These are phyloP conservation scores for Characodon lateralis DNA, from an alignment of 2,797 vertebrate species.

Conservation along the genomic window DNA sequence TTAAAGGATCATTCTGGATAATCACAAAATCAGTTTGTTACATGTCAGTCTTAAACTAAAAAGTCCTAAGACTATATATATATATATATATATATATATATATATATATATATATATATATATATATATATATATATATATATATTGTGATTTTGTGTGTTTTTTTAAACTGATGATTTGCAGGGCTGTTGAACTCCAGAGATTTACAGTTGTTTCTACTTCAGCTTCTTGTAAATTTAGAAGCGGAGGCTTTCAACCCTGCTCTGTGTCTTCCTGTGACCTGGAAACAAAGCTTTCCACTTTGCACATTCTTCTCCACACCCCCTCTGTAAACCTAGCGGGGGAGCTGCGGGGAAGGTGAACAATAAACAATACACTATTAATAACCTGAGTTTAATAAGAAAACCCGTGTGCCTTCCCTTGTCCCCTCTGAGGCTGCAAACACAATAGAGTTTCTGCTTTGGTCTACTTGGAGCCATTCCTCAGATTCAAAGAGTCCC, in stretches of 20 bases:
- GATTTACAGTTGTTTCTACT: conserved; percentile 37
- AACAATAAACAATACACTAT: conserved; percentile 84
- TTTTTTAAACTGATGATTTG: conserved; percentile 4
- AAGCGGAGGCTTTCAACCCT: conserved; percentile 15
- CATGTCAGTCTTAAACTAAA: background rate
- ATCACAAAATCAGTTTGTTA: conserved; percentile 2
- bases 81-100: too few species aligned
- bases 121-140: background rate
- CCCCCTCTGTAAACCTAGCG: conserved; percentile 43
- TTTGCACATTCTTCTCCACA: conserved; percentile 54
- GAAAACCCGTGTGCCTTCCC: conserved; percentile 51
- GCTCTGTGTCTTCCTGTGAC: conserved; percentile 64
- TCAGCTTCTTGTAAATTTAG: conserved; percentile 59
- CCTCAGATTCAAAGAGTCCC: conserved; percentile 3
- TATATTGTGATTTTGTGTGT: background rate
- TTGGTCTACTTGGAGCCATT: conserved; percentile 12
- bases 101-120: too few species aligned
- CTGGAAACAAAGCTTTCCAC: conserved; percentile 44
- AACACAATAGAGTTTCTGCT: conserved; percentile 59
- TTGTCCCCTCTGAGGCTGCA: conserved; percentile 37
- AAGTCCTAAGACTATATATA: too few species aligned
- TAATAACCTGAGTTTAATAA: conserved; percentile 73
- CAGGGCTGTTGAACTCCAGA: background rate
- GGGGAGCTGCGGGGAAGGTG: conserved; percentile 38
- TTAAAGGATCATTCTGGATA: conserved; percentile 23